Conservation (phyloP, 1,140 invertebrate species). For the Drosophila pseudoananassae region DNA sequence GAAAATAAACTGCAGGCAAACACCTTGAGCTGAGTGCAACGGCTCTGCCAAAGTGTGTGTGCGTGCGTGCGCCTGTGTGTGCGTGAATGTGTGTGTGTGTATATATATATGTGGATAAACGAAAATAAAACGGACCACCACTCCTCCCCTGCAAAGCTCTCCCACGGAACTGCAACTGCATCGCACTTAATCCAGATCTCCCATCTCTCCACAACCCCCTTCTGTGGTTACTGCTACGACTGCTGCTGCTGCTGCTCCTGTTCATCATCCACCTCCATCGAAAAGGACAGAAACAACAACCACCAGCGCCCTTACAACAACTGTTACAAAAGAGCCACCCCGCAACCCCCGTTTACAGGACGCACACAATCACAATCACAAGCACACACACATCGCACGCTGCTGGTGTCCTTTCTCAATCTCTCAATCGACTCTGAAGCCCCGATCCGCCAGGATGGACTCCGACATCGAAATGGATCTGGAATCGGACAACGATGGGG, state of each 20-base stretch:
- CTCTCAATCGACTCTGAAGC: slow-evolving; percentile 3
- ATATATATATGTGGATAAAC: slow-evolving; percentile 54
- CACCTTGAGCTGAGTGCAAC: slow-evolving; percentile 44
- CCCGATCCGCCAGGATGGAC: slow-evolving; percentile 44
- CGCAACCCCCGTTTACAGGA: slow-evolving; percentile 28
- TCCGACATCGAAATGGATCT: slow-evolving; percentile 76
- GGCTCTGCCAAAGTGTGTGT: slow-evolving; percentile 30
- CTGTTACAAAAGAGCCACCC: slow-evolving; percentile 44
- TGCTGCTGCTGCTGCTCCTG: neutral
- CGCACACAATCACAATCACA: slow-evolving; percentile 2
- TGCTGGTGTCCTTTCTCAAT: slow-evolving; percentile 6
- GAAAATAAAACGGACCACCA: slow-evolving; percentile 55
- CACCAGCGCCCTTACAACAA: slow-evolving; percentile 45
- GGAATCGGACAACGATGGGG: slow-evolving; percentile 73
- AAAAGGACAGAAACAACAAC: slow-evolving; percentile 34
- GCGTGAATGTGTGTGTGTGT: slow-evolving; percentile 14
- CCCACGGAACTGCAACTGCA: slow-evolving; percentile 34
- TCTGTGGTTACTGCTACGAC: slow-evolving; percentile 1
- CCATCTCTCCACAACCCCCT: slow-evolving; percentile 15
- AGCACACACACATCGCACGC: slow-evolving; percentile 6
- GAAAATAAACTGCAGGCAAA: slow-evolving; percentile 43
- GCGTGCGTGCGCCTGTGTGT: slow-evolving; percentile 3
- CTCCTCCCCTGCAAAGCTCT: slow-evolving; percentile 48
- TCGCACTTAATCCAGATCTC: slow-evolving; percentile 33
- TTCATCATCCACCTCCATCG: slow-evolving; percentile 34